Evolutionary conservation across 2,888 invertebrate species (phyloP).

Genomic region (Sycophila texana): DNA sequence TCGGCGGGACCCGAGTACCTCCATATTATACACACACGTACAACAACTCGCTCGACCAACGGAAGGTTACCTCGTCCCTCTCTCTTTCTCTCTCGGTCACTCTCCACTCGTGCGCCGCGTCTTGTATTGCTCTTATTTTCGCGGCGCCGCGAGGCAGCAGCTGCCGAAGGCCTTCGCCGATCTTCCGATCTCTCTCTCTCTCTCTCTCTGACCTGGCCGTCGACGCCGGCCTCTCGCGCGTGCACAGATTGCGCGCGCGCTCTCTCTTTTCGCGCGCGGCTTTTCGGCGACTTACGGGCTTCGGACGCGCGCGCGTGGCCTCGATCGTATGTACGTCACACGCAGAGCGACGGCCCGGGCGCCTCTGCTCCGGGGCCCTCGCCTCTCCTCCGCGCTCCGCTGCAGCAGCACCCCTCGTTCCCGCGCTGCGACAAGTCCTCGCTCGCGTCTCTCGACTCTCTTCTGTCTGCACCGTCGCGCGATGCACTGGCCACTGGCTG

Average conservation of each 20-base stretch:
- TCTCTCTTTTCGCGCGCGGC: background rate
- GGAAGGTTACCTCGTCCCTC: slow-evolving; percentile 45
- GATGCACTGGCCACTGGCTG: too few species aligned
- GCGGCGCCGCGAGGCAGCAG: background rate
- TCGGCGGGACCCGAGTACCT: too few species aligned
- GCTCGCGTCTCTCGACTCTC: too few species aligned
- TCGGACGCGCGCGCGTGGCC: too few species aligned
- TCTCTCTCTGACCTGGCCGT: background rate
- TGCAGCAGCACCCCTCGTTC: background rate
- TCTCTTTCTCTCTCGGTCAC: slow-evolving; percentile 20
- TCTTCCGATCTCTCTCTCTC: slow-evolving; percentile 17
- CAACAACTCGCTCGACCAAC: background rate
- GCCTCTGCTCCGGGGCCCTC: slow-evolving; percentile 33
- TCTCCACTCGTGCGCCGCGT: background rate
- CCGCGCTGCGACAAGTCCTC: too few species aligned
- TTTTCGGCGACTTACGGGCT: background rate
- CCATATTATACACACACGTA: too few species aligned
- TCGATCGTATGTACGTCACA: background rate
- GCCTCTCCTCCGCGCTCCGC: background rate
- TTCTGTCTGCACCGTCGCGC: too few species aligned
- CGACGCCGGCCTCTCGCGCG: background rate
- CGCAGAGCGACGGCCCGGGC: background rate
- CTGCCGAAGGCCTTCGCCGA: background rate
- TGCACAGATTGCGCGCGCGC: slow-evolving; percentile 2
- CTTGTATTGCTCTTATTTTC: background rate